Conservation (phyloP, 2,888 invertebrate genomes). For the Rhogogaster chlorosoma region DNA sequence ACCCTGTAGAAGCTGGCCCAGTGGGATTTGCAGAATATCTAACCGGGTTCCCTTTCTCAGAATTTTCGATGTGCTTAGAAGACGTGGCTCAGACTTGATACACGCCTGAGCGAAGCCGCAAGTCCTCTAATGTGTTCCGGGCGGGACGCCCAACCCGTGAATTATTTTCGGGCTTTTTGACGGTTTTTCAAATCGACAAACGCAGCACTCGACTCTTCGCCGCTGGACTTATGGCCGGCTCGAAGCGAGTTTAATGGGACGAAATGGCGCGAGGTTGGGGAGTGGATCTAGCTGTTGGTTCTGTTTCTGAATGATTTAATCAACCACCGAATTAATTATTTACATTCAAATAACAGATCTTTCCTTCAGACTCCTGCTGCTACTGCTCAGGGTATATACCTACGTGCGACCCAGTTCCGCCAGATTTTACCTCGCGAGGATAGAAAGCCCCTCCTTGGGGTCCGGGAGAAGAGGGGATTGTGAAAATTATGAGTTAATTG, state of each 20-base stretch:
- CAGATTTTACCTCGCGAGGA: background rate
- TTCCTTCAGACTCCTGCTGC: background rate
- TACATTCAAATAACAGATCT: constrained; percentile 41
- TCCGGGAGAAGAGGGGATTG: background rate
- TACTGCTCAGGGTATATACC: background rate
- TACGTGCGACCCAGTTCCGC: background rate
- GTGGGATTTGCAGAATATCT: background rate
- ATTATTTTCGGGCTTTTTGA: background rate
- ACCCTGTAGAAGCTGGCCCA: background rate
- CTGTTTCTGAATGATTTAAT: constrained; percentile 34
- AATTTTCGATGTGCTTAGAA: background rate
- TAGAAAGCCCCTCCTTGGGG: background rate
- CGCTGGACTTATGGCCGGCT: too few relatives aligned
- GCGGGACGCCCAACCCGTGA: too few relatives aligned
- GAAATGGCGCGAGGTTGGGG: background rate
- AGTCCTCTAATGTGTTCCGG: background rate
- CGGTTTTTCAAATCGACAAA: background rate
- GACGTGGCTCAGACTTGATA: background rate
- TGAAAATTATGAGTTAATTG: constrained; percentile 25
- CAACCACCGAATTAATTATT: constrained; percentile 41
- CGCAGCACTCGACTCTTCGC: too few relatives aligned
- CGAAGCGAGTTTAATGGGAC: background rate
- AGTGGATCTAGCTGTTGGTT: background rate
- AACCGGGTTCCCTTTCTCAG: background rate
- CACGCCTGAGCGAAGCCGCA: background rate